Conservation (phyloP, 2,113 vertebrate species). For the Hypocryptadius cinnamomeus region DNA sequence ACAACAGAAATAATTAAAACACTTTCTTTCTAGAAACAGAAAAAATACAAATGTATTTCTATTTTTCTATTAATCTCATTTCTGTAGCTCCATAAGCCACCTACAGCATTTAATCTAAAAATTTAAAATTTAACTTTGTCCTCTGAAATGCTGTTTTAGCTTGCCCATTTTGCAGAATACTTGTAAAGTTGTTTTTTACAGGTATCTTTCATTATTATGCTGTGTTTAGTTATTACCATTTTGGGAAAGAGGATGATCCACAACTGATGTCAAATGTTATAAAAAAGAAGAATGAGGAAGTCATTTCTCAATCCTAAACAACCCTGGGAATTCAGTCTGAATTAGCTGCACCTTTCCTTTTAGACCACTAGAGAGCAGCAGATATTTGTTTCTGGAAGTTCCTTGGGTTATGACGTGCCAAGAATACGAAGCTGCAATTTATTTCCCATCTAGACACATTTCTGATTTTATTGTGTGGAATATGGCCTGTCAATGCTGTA, state of each 20-base stretch:
- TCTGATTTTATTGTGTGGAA: background rate
- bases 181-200: background rate
- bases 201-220: background rate
- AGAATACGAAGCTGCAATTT: background rate
- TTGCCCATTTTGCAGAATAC: background rate
- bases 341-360: background rate
- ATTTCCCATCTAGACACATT: background rate
- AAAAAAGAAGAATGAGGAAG: background rate
- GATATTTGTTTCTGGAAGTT: background rate
- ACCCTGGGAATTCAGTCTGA: background rate
- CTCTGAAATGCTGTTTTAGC: background rate
- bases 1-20: background rate
- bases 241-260: background rate
- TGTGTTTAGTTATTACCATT: background rate
- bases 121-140: background rate
- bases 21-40: background rate
- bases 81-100: background rate
- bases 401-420: background rate
- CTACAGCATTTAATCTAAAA: background rate
- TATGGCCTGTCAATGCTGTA: background rate
- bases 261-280: background rate
- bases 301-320: background rate
- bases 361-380: conserved; percentile 46
- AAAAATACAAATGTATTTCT: background rate
- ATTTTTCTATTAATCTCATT: background rate